These are phyloP conservation scores for Diorhabda elongata DNA, from an alignment of 1,140 invertebrate genomes.

Conservation along the genomic window DNA sequence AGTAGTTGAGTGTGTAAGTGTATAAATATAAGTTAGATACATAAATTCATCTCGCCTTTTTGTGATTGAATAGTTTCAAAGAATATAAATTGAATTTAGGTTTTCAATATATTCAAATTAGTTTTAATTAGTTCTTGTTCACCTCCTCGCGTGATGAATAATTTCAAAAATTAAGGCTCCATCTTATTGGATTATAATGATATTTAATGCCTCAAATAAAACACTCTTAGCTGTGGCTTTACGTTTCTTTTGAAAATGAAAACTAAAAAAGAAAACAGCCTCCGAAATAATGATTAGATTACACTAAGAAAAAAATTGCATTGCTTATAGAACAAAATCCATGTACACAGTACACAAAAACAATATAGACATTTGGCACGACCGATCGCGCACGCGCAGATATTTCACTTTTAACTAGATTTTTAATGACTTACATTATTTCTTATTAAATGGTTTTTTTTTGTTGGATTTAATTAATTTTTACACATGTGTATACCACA, in stretches of 20 bases:
- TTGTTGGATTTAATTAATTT: slow-evolving; percentile 12
- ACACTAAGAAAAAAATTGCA: slow-evolving; percentile 9
- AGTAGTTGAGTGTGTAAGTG: too few relatives aligned
- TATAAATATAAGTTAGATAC: too few relatives aligned
- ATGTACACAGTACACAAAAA: slow-evolving; percentile 37
- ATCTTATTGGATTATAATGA: too few relatives aligned
- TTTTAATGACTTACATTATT: slow-evolving; percentile 7
- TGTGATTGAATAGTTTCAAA: too few relatives aligned
- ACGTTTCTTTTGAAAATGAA: background rate
- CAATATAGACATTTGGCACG: slow-evolving; percentile 27
- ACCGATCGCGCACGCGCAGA: background rate
- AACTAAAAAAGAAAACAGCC: background rate
- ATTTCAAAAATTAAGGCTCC: too few relatives aligned
- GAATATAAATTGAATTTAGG: too few relatives aligned
- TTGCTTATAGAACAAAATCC: slow-evolving; percentile 8
- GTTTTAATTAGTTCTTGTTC: too few relatives aligned
- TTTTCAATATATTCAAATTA: too few relatives aligned
- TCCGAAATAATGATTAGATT: slow-evolving; percentile 3
- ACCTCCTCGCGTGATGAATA: too few relatives aligned
- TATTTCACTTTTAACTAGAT: slow-evolving; percentile 16
- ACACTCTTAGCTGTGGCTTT: background rate
- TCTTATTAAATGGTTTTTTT: slow-evolving; percentile 5
- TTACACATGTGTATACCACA: slow-evolving; percentile 32
- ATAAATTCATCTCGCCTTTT: too few relatives aligned
- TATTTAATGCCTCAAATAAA: background rate